Percentiles rank a stretch among this genome's conserved stretches.
Evolutionary conservation across 2,888 invertebrate species (phyloP).

Genomic region (Clistopyga incitator): DNA sequence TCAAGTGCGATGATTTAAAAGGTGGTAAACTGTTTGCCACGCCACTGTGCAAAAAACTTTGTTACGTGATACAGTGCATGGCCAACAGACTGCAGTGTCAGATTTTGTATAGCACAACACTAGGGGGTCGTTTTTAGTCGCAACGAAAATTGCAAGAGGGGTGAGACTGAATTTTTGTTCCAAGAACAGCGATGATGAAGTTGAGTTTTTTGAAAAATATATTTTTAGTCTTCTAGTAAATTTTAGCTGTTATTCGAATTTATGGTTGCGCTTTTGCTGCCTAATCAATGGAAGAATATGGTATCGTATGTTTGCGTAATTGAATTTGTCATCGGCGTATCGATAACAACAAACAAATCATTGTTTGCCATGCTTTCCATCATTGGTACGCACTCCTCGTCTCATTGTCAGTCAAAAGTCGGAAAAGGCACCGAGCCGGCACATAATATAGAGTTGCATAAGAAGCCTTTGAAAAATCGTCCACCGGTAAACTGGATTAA

Average conservation of each 20-base stretch:
- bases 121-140: slow-evolving; percentile 28
- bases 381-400: slow-evolving; percentile 24
- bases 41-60: slow-evolving; percentile 70
- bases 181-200: too few relatives aligned
- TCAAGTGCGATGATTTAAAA: not conserved
- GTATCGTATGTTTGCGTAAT: slow-evolving; percentile 5
- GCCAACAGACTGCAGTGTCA: slow-evolving; percentile 67
- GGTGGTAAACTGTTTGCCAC: slow-evolving; percentile 52
- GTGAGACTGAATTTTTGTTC: not conserved
- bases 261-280: not conserved
- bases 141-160: not conserved
- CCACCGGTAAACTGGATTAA: slow-evolving; percentile 83
- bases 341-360: slow-evolving; percentile 3
- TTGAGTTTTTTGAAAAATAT: not conserved
- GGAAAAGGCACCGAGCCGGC: slow-evolving; percentile 66
- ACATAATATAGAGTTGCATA: slow-evolving; percentile 80
- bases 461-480: slow-evolving; percentile 82
- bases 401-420: slow-evolving; percentile 48
- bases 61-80: slow-evolving; percentile 75
- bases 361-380: slow-evolving; percentile 9
- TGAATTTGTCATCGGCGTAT: not conserved
- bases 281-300: not conserved
- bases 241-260: not conserved
- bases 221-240: not conserved
- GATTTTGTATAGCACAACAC: slow-evolving; percentile 72